A percentile compares a stretch with the other conserved stretches of the same genome.
Conservation (phyloP, 2,797 vertebrate species). For the Rhinoraja longicauda region DNA sequence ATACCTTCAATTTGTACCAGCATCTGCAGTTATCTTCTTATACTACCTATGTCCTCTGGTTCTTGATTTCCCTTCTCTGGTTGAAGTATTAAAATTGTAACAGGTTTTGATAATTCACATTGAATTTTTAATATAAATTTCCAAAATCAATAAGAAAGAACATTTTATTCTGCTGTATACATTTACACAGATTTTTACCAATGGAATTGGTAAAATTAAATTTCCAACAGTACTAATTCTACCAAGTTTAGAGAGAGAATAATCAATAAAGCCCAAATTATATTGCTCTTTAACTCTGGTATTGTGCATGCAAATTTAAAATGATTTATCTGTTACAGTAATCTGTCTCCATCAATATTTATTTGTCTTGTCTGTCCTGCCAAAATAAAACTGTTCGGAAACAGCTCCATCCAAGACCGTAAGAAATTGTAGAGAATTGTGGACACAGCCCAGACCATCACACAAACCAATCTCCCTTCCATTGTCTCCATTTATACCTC, state of each 20-base stretch:
- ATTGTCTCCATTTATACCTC: too few species aligned
- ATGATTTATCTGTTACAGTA: neutral
- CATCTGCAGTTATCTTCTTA: too few species aligned
- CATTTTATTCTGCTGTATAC: neutral
- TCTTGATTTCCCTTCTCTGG: too few species aligned
- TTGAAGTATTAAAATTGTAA: neutral
- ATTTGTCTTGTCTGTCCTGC: neutral
- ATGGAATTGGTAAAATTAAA: neutral
- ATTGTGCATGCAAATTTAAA: neutral
- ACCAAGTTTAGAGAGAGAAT: neutral
- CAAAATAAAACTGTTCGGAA: neutral
- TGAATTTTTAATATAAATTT: neutral
- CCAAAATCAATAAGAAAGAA: neutral
- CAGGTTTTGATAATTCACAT: neutral
- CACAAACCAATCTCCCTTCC: too few species aligned
- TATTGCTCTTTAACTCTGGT: slow-evolving; percentile 8
- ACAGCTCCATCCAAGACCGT: too few species aligned
- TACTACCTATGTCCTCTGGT: too few species aligned
- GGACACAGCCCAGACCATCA: too few species aligned
- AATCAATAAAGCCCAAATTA: slow-evolving; percentile 28
- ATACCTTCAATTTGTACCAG: too few species aligned
- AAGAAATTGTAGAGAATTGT: too few species aligned
- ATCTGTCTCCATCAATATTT: slow-evolving; percentile 29
- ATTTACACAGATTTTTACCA: neutral
- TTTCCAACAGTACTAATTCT: neutral